Base-by-base conservation (phyloP, 2,113 vertebrate species). In the Lasiurus borealis region DNA sequence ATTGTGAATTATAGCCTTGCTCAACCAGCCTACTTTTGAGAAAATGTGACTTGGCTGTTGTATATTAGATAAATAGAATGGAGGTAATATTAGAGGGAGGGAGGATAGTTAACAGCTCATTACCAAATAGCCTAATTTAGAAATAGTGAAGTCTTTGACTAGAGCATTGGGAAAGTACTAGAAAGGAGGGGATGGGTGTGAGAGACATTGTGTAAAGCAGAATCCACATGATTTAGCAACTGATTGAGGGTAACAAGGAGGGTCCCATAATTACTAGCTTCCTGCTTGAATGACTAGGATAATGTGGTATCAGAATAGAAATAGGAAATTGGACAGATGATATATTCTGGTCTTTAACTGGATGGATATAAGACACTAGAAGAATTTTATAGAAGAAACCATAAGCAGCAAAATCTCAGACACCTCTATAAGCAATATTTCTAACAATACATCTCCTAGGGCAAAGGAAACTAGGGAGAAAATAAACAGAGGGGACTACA, bases 271-370 rank as follows among this genome's bases (percentile, higher is more conserved):
- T 90, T 76, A 82, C 81, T 77, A 27, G 80, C 73, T 91, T 93
- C 71, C 84, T 96, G 90, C 84, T 92, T 95, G 84, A 76, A 81
- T 96, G 81, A 96, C 80, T 95, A 94, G 66, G 80, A 72, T 94
- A 80, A 94, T 90, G 50, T 88, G 29, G 46, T 71, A 54, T 76
- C 71, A 90, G 85, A 91, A 94, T 40, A 84, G 62, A 96, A 84
- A 89, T 36, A 76, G 16, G 59, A 95, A 92, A 85, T 92, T 94
- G 44, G 78, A 50, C 36, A 87, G 92, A 77, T 93, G 57, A 76
- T 81, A 5, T 84, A 91, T 89, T 94, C 34, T 84, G 31, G 25
- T 88, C 15, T 93, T 93, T 91, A 86, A 87, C 16, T 92, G 76
- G 72, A 88, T 52, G 19, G 36, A 87, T 96, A 80, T 64, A 62